Conservation (phyloP, 2,888 invertebrate genomes). For the Cremastobaeus sp. region DNA sequence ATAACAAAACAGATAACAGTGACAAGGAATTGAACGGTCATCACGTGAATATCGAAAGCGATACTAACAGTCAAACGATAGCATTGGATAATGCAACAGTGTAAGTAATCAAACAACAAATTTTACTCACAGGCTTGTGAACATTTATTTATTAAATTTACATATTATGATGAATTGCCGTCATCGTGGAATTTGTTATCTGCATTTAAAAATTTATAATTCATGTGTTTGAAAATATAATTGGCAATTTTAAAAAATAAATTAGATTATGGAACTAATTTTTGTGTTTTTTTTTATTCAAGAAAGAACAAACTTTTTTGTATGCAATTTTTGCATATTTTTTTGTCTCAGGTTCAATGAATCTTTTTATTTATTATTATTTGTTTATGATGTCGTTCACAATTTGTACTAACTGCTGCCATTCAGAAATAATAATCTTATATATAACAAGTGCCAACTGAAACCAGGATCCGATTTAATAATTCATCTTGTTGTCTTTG, state of each 20-base stretch:
- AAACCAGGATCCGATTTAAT: constrained; percentile 23
- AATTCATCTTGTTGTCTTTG: too few species aligned
- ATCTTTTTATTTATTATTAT: background rate
- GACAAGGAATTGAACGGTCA: constrained; percentile 76
- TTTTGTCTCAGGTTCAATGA: too few species aligned
- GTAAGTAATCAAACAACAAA: constrained; percentile 72
- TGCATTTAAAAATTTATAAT: constrained; percentile 7
- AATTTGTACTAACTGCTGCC: constrained; percentile 13
- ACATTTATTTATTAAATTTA: constrained; percentile 30
- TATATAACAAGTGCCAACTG: constrained; percentile 25
- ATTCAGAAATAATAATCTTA: constrained; percentile 13
- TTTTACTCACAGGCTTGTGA: constrained; percentile 51
- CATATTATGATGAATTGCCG: constrained; percentile 18
- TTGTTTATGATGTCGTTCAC: constrained; percentile 27
- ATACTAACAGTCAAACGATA: constrained; percentile 75
- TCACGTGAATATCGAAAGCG: constrained; percentile 74
- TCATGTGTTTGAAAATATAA: constrained; percentile 2
- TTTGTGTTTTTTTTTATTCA: too few species aligned
- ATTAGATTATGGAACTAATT: too few species aligned
- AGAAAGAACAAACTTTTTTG: background rate
- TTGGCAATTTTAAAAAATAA: too few species aligned
- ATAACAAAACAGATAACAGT: constrained; percentile 73
- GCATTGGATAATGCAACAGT: constrained; percentile 77
- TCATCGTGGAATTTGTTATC: constrained; percentile 44
- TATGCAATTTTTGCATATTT: background rate